Evolutionary conservation across 2,888 invertebrate species (phyloP).

Genomic region (Drosophila pseudotakahashii): DNA sequence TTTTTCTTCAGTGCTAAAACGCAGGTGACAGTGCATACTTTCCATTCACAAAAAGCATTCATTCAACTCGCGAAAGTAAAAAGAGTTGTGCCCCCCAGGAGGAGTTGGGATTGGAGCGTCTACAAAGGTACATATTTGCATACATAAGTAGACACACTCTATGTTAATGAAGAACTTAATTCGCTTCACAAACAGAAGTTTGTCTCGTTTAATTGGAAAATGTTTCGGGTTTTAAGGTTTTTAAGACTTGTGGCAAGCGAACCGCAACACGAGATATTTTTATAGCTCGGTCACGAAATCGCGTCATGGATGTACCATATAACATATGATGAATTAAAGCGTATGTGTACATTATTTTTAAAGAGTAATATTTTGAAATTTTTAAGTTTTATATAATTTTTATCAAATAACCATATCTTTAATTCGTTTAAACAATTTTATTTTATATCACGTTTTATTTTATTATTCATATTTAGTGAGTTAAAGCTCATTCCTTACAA

Average conservation of each 20-base stretch:
- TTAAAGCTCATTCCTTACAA: no score
- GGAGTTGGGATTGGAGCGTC: background rate
- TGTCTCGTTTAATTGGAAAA: slow-evolving; percentile 19
- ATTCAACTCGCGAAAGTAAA: background rate
- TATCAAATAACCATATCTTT: no score
- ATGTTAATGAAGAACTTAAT: slow-evolving; percentile 25
- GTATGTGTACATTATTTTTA: background rate
- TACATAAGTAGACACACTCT: slow-evolving; percentile 10
- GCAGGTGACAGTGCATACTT: slow-evolving; percentile 1
- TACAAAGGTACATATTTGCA: slow-evolving; percentile 25
- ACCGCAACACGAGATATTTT: background rate
- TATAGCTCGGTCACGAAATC: background rate
- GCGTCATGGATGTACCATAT: background rate
- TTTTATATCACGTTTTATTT: no score
- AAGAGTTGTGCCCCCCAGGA: slow-evolving; percentile 1
- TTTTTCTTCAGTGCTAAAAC: background rate
- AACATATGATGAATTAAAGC: background rate
- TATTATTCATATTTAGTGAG: no score
- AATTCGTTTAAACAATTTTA: no score
- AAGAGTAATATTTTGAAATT: background rate
- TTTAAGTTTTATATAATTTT: background rate
- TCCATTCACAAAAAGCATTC: slow-evolving; percentile 6
- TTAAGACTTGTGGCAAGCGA: slow-evolving; percentile 5
- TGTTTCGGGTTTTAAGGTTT: slow-evolving; percentile 8
- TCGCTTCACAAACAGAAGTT: slow-evolving; percentile 20